Evolutionary conservation across 2,888 invertebrate genomes (phyloP), one percentile per base, ranked within the genome.

Genomic region (Notocelia uddmanniana): DNA sequence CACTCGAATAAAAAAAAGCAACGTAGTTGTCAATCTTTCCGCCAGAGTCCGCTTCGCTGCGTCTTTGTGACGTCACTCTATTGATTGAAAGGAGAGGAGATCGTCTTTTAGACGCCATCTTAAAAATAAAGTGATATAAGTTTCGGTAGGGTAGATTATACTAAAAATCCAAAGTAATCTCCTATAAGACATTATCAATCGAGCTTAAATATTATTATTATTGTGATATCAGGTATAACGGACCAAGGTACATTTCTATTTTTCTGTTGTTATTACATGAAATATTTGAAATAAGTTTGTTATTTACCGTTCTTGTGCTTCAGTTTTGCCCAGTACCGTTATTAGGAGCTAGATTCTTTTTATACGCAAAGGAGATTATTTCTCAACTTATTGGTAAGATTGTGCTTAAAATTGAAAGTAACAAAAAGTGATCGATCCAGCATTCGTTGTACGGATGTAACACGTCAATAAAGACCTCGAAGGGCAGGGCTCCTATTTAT

Each of bases 231-330:
- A 95, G 95, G 95, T 95, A 95, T 96, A 95, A 96, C 96, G 96
- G 95, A 96, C 96, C 96, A 96, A 96, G 96, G 96, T 96, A 95
- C 89, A 93, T 83, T 79, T 82, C 85, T 94, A 94, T 94, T 94
- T 94, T 85, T 79, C 79, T 84, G 83, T 87, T 89, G 85, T 84
- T 86, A 81, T 85, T 85, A 81, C 80, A 73, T 77, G 76, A 75
- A 84, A 79, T 79, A 78, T 81, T 82, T 83, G 81, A 88, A 88
- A 85, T 88, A 87, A 83, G 89, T 92, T 91, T 83, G 83, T 86
- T 93, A 91, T 93, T 91, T 92, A 92, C 91, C 85, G 90, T 91
- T 89, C 85, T 82, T 83, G 76, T 81, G 81, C 79, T 82, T 83
- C 81, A 83, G 79, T 85, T 82, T 86, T 86, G 83, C 85, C 58